Conservation (phyloP, 2,113 vertebrate genomes). For the Thamnaconus septentrionalis region DNA sequence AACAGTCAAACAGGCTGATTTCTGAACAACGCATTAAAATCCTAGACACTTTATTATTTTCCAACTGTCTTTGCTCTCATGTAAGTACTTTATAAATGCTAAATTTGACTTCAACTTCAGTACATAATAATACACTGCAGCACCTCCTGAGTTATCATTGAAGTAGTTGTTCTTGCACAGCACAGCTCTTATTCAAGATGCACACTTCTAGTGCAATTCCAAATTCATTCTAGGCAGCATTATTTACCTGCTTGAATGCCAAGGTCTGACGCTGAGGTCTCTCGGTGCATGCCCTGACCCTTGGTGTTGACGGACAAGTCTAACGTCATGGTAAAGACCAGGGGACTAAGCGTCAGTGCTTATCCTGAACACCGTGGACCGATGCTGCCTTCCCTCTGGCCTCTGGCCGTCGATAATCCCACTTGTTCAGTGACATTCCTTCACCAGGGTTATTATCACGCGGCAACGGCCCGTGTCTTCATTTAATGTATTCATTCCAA, state of each 20-base stretch:
- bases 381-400: conserved; percentile 7
- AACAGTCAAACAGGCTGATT: too few species aligned
- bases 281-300: conserved; percentile 2
- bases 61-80: too few species aligned
- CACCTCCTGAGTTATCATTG: too few species aligned
- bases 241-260: not conserved
- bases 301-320: conserved; percentile 2
- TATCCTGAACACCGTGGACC: not conserved
- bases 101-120: too few species aligned
- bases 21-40: not conserved
- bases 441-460: not conserved
- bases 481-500: conserved; percentile 39
- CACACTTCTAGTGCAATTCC: not conserved
- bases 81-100: too few species aligned
- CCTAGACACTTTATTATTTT: not conserved
- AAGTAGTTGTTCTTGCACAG: too few species aligned
- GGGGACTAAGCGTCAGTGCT: not conserved
- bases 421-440: not conserved
- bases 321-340: not conserved
- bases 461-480: not conserved
- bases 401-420: not conserved
- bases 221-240: not conserved
- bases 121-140: too few species aligned
- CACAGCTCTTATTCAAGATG: too few species aligned
- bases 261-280: not conserved